Evolutionary conservation across 1,140 invertebrate species (phyloP).

Genomic region (Scaptomyza montana): DNA sequence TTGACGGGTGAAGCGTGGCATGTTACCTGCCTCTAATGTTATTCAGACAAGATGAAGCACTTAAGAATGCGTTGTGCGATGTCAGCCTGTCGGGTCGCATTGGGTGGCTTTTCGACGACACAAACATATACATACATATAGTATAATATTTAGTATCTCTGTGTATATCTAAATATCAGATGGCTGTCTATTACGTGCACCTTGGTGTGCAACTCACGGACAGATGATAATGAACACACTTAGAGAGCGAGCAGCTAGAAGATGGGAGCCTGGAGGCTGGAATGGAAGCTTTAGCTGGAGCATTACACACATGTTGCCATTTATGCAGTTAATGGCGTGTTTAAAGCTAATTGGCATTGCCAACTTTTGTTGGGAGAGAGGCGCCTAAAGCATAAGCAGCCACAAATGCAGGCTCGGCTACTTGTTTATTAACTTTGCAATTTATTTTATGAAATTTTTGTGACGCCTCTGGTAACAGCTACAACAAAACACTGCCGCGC

Average conservation of each 20-base stretch:
- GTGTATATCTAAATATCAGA: conserved; percentile 20
- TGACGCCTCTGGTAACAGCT: conserved; percentile 28
- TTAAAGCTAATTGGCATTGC: conserved; percentile 73
- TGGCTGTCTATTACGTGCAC: neutral
- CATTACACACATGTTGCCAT: conserved; percentile 70
- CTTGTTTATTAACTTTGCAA: conserved; percentile 80
- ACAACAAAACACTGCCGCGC: neutral
- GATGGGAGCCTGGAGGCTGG: neutral
- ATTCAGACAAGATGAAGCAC: conserved; percentile 80
- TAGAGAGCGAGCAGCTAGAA: conserved; percentile 17
- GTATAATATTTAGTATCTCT: conserved; percentile 10
- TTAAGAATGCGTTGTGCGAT: conserved; percentile 74
- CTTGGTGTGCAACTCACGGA: conserved; percentile 35
- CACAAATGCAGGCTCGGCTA: conserved; percentile 54
- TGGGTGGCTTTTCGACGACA: conserved; percentile 12
- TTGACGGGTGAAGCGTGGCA: conserved; percentile 13
- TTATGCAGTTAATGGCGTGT: conserved; percentile 79
- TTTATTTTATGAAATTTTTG: conserved; percentile 70
- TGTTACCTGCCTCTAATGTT: conserved; percentile 65
- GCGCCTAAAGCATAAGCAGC: conserved; percentile 8
- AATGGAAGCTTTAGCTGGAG: neutral
- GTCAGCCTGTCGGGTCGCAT: conserved; percentile 47
- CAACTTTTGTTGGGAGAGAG: conserved; percentile 22
- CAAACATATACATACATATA: neutral
- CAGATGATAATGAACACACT: conserved; percentile 79